A percentile compares a stretch with the other conserved stretches of the same genome.
phyloP scores from a whole-genome alignment of 1,140 invertebrate species.

The Acyrthosiphon pisum region DNA sequence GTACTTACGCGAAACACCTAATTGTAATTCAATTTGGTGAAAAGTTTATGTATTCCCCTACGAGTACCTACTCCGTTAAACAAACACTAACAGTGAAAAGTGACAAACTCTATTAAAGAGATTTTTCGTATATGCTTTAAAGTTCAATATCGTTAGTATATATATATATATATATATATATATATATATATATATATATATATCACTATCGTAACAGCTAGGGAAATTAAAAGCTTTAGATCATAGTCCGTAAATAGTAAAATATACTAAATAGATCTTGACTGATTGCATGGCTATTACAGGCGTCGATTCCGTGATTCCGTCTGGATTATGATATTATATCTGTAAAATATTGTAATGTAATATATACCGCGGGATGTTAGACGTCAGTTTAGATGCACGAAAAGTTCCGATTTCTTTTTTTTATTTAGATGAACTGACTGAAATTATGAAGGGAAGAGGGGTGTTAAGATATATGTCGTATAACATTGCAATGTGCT shows the following conservation, averaged over 20 bases:
- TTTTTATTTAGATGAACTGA: background rate
- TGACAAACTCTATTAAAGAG: background rate
- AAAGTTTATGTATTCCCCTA: background rate
- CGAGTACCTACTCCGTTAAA: background rate
- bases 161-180: too few species aligned
- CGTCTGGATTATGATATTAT: too few species aligned
- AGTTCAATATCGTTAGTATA: background rate
- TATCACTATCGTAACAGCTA: too few species aligned
- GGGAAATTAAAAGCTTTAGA: background rate
- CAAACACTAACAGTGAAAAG: conserved; percentile 3
- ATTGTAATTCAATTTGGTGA: conserved; percentile 12
- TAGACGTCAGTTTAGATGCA: background rate
- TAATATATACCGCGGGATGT: background rate
- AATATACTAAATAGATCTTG: background rate
- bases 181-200: too few species aligned
- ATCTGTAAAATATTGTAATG: too few species aligned
- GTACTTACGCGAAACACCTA: background rate
- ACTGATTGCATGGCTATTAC: background rate
- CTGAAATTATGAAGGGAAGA: too few species aligned
- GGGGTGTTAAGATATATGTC: background rate
- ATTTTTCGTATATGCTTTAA: background rate
- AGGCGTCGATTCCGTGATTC: background rate
- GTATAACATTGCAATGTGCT: background rate
- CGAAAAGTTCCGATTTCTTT: background rate
- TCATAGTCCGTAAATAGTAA: background rate